Base-by-base conservation (phyloP, 2,888 invertebrate species). In the Apeira syringaria region DNA sequence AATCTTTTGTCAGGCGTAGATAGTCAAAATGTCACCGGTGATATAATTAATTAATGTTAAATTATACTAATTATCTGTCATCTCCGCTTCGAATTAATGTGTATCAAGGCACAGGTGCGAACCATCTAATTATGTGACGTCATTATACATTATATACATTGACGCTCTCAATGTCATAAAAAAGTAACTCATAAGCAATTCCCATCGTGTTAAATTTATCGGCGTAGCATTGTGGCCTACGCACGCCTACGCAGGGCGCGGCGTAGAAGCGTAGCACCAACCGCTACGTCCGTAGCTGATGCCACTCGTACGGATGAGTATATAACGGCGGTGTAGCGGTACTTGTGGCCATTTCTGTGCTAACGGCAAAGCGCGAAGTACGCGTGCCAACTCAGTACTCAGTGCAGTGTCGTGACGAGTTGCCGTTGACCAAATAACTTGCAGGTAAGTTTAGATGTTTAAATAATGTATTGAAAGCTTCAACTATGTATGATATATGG, bases 241-340 rank as follows among this genome's bases (percentile, higher is more conserved):
- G 82, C 80, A 81, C 86, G 87, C 87, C 88, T 80, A 87, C 87
- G 81, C 61, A 56, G 81, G 80, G 85, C 64, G 59, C 81, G 80
- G 85, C 81, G 80, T 73, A 76, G 76, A 76, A 67, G 22, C 59
- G 71, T 75, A 76, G 74, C 69, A 72, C 79, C 82, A 79, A 48
- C 52, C 55, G 24, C 37, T 35, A 13, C 35, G 39, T 30, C 34
- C 30, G 34, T 35, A 35, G 38, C 10, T 32, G 2, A 10, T 9
- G 11, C 27, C 26, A 35, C 35, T 34, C 39, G 35, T n/a, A 27
- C 27, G 24, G 5, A 11, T 26, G 54, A 59, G 61, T 82, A 84
- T 84, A 84, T 69, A 84, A 79, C 62, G 34, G 64, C 56, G 59
- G 52, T 50, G 46, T 54, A 52, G 56, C 53, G 57, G 53, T 57